Evolutionary conservation across 2,888 invertebrate genomes (phyloP).

Genomic region (Rhingia rostrata): DNA sequence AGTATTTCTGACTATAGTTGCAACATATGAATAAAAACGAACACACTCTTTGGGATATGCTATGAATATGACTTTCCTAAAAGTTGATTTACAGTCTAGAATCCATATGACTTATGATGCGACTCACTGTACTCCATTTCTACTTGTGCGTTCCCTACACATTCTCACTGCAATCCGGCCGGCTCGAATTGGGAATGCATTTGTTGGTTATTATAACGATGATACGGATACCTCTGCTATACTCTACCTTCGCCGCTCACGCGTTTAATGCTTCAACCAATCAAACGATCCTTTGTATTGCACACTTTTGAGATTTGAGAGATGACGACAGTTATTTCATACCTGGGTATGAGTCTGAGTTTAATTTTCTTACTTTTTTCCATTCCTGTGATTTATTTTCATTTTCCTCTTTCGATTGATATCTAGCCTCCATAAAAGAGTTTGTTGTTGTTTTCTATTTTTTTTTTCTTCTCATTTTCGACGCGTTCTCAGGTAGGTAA

Average conservation of each 20-base stretch:
- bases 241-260: constrained; percentile 8
- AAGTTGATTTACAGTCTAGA: too few relatives aligned
- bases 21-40: too few relatives aligned
- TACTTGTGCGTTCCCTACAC: background rate
- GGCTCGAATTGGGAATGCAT: constrained; percentile 15
- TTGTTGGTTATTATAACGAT: background rate
- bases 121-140: constrained; percentile 9
- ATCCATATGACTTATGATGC: background rate
- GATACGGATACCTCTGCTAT: constrained; percentile 25
- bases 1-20: too few relatives aligned
- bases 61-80: too few relatives aligned
- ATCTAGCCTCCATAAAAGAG: constrained; percentile 24
- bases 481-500: background rate
- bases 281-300: constrained; percentile 9
- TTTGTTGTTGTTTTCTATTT: constrained; percentile 7
- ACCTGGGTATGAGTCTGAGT: constrained; percentile 1
- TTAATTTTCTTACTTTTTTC: constrained; percentile 29
- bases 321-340: constrained; percentile 27
- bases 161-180: constrained; percentile 4
- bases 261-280: background rate
- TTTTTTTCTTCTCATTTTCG: constrained; percentile 19
- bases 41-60: too few relatives aligned
- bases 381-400: constrained; percentile 34
- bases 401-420: constrained; percentile 46
- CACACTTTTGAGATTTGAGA: constrained; percentile 1